Percentiles rank a stretch among this genome's conserved stretches.
phyloP scores from a whole-genome alignment of 2,888 invertebrate genomes.

The Andrena hattorfiana region DNA sequence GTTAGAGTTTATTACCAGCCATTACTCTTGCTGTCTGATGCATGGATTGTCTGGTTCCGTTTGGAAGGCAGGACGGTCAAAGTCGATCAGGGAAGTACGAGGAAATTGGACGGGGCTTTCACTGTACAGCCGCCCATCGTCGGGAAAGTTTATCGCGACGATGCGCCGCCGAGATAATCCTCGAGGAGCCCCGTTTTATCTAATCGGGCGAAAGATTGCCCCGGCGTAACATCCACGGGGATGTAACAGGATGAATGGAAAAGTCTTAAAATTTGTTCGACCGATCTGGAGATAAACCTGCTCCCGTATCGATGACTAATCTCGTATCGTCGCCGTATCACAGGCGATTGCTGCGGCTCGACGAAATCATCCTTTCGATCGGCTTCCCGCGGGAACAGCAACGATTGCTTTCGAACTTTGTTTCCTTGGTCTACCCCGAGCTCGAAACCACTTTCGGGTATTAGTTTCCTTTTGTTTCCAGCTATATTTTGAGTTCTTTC shows the following conservation, averaged over 20 bases:
- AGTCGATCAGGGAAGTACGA: background rate
- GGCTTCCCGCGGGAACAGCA: background rate
- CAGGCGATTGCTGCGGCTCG: background rate
- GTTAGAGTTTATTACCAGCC: background rate
- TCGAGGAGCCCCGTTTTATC: slow-evolving; percentile 59
- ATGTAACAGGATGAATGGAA: slow-evolving; percentile 47
- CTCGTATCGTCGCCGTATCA: slow-evolving; percentile 2
- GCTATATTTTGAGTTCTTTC: too few relatives aligned
- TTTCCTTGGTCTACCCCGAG: too few relatives aligned
- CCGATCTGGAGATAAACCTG: slow-evolving; percentile 5
- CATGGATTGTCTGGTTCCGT: background rate
- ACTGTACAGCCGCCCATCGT: slow-evolving; percentile 2
- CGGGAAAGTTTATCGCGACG: slow-evolving; percentile 50
- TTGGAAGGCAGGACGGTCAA: background rate
- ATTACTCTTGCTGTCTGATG: background rate
- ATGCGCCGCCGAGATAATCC: slow-evolving; percentile 51
- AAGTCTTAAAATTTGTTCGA: slow-evolving; percentile 37
- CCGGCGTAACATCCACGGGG: background rate
- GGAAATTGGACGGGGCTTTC: slow-evolving; percentile 18
- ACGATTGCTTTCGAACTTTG: background rate
- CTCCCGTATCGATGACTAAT: slow-evolving; percentile 45
- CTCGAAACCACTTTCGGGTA: too few relatives aligned
- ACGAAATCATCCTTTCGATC: slow-evolving; percentile 2
- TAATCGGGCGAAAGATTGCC: slow-evolving; percentile 65
- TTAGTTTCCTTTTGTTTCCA: too few relatives aligned